Evolutionary conservation across 2,113 vertebrate species (phyloP).

Genomic region (Rattus rattus): DNA sequence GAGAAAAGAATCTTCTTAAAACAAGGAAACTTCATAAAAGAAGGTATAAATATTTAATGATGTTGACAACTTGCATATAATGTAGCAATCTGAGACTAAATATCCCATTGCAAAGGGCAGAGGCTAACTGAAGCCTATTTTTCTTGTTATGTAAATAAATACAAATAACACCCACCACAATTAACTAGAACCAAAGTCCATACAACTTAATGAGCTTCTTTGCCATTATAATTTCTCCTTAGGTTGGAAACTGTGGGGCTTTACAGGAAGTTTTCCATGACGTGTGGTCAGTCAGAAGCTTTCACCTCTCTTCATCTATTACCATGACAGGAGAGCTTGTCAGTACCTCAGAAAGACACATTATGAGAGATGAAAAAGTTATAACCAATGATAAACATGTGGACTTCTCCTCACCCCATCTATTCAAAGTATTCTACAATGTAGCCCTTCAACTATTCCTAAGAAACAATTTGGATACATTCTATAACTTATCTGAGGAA

Average conservation of each 20-base stretch:
- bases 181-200: not conserved
- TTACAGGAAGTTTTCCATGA: not conserved
- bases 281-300: not conserved
- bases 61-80: constrained; percentile 4
- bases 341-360: not conserved
- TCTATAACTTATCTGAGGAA: not conserved
- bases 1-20: not conserved
- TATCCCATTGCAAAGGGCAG: not conserved
- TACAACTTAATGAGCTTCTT: not conserved
- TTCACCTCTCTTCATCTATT: constrained; percentile 6
- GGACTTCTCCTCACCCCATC: not conserved
- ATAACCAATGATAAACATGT: not conserved
- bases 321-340: not conserved
- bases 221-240: not conserved
- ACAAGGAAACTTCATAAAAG: constrained; percentile 40
- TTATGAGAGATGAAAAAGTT: not conserved
- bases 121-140: not conserved
- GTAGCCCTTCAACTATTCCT: not conserved
- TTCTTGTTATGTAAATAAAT: constrained; percentile 14
- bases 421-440: not conserved
- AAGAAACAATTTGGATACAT: constrained; percentile 18
- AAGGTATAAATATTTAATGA: constrained; percentile 4
- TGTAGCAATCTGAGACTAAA: not conserved
- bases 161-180: not conserved
- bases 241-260: not conserved